Conservation (phyloP, 64 coral and sea anemone species). For the Porites australiensis region DNA sequence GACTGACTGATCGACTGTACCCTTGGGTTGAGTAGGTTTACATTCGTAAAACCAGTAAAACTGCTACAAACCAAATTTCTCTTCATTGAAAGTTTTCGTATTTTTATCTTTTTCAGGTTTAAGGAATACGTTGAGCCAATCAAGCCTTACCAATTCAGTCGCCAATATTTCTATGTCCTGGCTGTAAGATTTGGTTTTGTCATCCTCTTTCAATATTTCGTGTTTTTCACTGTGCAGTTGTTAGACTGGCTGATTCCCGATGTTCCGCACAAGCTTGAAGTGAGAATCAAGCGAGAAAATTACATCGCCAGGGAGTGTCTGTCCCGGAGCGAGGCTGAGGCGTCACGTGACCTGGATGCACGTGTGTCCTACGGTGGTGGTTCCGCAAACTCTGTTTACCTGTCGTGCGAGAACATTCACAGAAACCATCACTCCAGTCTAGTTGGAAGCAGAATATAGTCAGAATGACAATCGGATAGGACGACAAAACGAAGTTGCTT, state of each 20-base stretch:
- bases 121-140: slow-evolving; percentile 93
- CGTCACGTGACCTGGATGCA: slow-evolving; percentile 38
- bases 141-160: slow-evolving; percentile 86
- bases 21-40: too few relatives aligned
- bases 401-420: slow-evolving; percentile 76
- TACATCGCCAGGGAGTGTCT: slow-evolving; percentile 83
- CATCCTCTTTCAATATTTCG: slow-evolving; percentile 95
- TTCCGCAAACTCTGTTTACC: slow-evolving; percentile 76
- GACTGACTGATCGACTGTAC: too few relatives aligned
- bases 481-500: not conserved
- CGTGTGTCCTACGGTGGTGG: not conserved
- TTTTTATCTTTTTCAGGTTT: slow-evolving; percentile 53
- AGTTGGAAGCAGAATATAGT: not conserved
- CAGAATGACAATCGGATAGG: not conserved
- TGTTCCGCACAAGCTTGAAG: slow-evolving; percentile 79
- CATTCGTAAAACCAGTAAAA: too few relatives aligned
- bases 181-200: slow-evolving; percentile 84
- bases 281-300: slow-evolving; percentile 86
- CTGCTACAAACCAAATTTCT: not conserved
- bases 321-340: slow-evolving; percentile 69
- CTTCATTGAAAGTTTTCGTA: not conserved
- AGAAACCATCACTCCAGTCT: slow-evolving; percentile 19
- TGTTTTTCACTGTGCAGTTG: slow-evolving; percentile 79
- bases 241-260: slow-evolving; percentile 91
- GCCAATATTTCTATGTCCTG: slow-evolving; percentile 92